Conservation (phyloP, 2,888 invertebrate genomes). For the Caenorhabditis sp. region DNA sequence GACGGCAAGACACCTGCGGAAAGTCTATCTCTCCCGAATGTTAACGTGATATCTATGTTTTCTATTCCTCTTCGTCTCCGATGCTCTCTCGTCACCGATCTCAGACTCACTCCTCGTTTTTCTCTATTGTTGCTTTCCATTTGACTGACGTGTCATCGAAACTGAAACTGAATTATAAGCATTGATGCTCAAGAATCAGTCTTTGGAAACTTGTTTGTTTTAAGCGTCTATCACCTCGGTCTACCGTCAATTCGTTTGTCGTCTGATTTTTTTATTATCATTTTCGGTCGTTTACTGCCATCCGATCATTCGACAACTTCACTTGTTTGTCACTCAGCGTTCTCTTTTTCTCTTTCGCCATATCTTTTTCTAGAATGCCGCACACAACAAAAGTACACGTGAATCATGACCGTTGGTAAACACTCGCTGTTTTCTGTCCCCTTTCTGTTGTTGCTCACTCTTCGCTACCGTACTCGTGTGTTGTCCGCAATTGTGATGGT, state of each 20-base stretch:
- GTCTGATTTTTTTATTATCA: conserved; percentile 23
- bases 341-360: conserved; percentile 3
- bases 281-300: conserved; percentile 2
- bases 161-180: background rate
- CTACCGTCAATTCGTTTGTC: background rate
- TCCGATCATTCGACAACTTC: conserved; percentile 7
- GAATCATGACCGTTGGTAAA: conserved; percentile 10
- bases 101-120: background rate
- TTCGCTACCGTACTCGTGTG: background rate
- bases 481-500: background rate
- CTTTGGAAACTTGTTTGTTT: conserved; percentile 10
- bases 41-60: background rate
- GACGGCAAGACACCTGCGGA: conserved; percentile 5
- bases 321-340: conserved; percentile 39
- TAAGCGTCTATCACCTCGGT: conserved; percentile 3
- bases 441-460: background rate
- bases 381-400: conserved; percentile 16
- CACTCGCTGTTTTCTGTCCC: background rate
- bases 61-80: background rate
- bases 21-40: conserved; percentile 10
- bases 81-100: background rate
- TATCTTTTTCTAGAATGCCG: conserved; percentile 8
- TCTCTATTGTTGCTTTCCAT: background rate
- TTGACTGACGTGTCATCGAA: background rate
- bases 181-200: conserved; percentile 10